Base-by-base conservation (phyloP, 2,797 vertebrate species). In the Aldrovandia affinis region DNA sequence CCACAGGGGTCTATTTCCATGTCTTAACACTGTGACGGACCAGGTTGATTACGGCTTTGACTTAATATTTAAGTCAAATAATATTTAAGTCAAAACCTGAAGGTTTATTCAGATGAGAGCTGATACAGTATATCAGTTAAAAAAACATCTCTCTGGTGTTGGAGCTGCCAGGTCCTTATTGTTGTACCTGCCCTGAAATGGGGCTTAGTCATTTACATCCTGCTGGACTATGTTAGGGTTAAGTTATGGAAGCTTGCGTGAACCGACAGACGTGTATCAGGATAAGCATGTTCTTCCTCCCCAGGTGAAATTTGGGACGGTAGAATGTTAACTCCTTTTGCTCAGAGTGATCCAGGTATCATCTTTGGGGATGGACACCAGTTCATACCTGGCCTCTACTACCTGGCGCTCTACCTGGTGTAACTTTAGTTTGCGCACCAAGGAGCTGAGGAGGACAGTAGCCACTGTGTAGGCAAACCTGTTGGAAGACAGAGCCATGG, bases 301-400 rank as follows among this genome's bases (percentile, higher is more conserved):
- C 1, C 9, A 3, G 12, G 18, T 20, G 30, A 47, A 50, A 55
- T 20, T 28, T 8, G 50, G n/a, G 28, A 22, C 3, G 5, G 18
- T 18, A 18, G 61, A 83, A 10, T 65, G 84, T 89, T 93, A 96
- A 83, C 90, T 94, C 89, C 97, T 97, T 86, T 94, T 96, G 92
- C 96, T 96, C 89, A 98, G 93, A 0, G 96, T 97, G 91, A 99
- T 96, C 98, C 98, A 99, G 70, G 96, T 97, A 91, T 99, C 98
- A 18, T 99, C 98, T 89, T 96, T 99, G 0, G 97, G 96, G 0
- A 97, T 96, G 55, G 97, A 96, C 80, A 99, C 98, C 89, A 99
- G 95, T 89, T 98, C 97, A 3, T 97, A 98, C 54, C 95, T 96
- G 85, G 97, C 95, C 91, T 99, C 98, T 86, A 95, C 92, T 78